phyloP scores from a whole-genome alignment of 2,113 vertebrate genomes.

The Vidua macroura region DNA sequence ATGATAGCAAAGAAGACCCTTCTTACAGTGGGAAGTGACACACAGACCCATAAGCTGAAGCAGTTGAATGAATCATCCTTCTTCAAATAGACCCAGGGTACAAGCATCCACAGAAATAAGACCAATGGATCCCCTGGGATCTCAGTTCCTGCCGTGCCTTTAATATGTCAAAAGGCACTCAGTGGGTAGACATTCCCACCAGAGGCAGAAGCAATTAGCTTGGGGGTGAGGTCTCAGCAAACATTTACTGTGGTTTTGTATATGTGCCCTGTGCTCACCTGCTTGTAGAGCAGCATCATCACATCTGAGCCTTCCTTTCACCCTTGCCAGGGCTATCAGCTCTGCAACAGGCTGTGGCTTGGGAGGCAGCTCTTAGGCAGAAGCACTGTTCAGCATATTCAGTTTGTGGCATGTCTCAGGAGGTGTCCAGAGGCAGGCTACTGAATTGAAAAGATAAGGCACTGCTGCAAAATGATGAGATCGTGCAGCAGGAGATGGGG shows the following conservation, averaged over 20 bases:
- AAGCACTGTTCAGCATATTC: not conserved
- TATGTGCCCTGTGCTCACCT: not conserved
- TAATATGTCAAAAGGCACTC: conserved; percentile 43
- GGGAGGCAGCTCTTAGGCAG: not conserved
- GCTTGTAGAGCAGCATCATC: not conserved
- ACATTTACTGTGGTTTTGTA: not conserved
- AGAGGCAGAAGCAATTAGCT: not conserved
- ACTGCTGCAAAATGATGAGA: not conserved
- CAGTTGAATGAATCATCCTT: conserved; percentile 42
- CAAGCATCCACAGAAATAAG: conserved; percentile 13
- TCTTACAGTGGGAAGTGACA: conserved; percentile 32
- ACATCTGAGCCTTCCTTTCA: not conserved
- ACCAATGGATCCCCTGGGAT: conserved; percentile 29
- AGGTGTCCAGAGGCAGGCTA: not conserved
- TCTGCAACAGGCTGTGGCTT: not conserved
- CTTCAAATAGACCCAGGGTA: conserved; percentile 38
- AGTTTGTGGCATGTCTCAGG: fast-evolving
- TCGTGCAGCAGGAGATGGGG: not conserved
- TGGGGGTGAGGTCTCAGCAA: not conserved
- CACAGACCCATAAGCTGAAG: not conserved
- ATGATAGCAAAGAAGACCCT: not conserved
- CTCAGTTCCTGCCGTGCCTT: conserved; percentile 32
- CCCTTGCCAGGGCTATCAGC: not conserved
- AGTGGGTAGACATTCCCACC: not conserved
- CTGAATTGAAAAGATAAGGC: not conserved